phyloP scores from a whole-genome alignment of 2,888 invertebrate species.

The Drosophila ochracea region DNA sequence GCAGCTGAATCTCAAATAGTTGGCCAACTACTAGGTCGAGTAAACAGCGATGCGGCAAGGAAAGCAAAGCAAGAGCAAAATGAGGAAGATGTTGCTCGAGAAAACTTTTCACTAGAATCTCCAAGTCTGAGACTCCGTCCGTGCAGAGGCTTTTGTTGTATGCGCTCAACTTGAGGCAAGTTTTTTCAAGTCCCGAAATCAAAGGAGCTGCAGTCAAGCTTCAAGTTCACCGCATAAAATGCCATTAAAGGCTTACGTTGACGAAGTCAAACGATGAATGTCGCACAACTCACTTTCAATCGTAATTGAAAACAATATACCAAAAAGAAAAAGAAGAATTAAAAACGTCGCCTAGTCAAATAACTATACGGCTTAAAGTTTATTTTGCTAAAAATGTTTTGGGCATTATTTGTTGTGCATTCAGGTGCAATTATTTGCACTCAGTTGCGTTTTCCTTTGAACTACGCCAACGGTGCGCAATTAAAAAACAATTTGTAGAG shows the following conservation, averaged over 20 bases:
- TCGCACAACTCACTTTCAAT: conserved; percentile 51
- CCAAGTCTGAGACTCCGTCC: conserved; percentile 33
- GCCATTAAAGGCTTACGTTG: conserved; percentile 77
- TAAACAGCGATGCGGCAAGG: conserved; percentile 28
- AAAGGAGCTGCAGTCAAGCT: conserved; percentile 59
- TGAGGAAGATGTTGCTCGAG: conserved; percentile 35
- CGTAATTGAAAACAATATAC: conserved; percentile 13
- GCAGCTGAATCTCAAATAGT: conserved; percentile 75
- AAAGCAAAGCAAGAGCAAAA: conserved; percentile 1
- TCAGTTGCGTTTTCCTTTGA: conserved; percentile 61
- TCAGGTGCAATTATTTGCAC: conserved; percentile 70
- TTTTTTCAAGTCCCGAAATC: conserved; percentile 71
- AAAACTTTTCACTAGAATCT: conserved; percentile 40
- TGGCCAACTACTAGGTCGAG: conserved; percentile 45
- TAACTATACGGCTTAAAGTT: conserved; percentile 55
- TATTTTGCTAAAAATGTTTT: conserved; percentile 37
- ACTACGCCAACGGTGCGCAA: conserved; percentile 53
- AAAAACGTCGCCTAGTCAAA: conserved; percentile 27
- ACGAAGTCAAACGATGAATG: conserved; percentile 77
- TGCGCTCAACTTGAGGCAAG: conserved; percentile 62
- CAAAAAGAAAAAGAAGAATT: not conserved
- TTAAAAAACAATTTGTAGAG: conserved; percentile 75
- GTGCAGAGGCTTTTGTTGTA: conserved; percentile 58
- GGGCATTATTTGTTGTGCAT: conserved; percentile 65
- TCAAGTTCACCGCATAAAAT: conserved; percentile 63